Base-by-base conservation (phyloP, 2,797 vertebrate genomes). In the Toxotes lorentzi region DNA sequence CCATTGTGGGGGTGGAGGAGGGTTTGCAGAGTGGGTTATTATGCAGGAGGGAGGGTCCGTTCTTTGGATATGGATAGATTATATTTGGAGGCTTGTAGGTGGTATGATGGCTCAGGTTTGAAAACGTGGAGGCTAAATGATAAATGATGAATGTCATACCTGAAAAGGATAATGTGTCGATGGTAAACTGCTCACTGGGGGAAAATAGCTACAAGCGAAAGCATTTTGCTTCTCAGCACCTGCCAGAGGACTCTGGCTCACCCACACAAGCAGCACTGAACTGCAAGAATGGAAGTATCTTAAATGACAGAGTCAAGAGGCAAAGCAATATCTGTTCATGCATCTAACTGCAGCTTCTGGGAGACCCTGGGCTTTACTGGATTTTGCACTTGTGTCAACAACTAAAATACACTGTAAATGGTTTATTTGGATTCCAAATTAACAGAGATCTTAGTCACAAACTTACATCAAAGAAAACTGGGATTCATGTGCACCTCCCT, bases 241-340 rank as follows among this genome's bases (percentile, higher is more conserved):
- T 86, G 83, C 11, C n/a, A n/a, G n/a, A n/a, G n/a, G n/a, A n/a
- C 70, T 38, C 53, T 41, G 74, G 60, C 40, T 79, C 76, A 51
- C 65, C 70, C 75, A 84, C 77, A 90, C 87, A 82, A 78, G 66
- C 78, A 72, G 79, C 78, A 43, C 56, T 74, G 17, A 56, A 24
- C 67, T 32, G 53, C 56, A 54, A 76, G 79, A 75, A 62, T 1
- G 8, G 32, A 63, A 69, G 76, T 65, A 79, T 60, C 64, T 70
- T 82, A 79, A 88, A 88, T 86, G 83, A 83, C 70, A 82, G 63
- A 57, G 64, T 77, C 50, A 57, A 70, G 61, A 78, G 45, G 35
- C 67, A 40, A 19, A 76, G 41, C 24, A 60, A 59, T 14, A 62
- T 81, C 53, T 71, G 54, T 41, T 67, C 21, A 66, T 45, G 21